These are phyloP conservation scores for Lagopus muta DNA, from an alignment of 2,113 vertebrate genomes.

Conservation along the genomic window DNA sequence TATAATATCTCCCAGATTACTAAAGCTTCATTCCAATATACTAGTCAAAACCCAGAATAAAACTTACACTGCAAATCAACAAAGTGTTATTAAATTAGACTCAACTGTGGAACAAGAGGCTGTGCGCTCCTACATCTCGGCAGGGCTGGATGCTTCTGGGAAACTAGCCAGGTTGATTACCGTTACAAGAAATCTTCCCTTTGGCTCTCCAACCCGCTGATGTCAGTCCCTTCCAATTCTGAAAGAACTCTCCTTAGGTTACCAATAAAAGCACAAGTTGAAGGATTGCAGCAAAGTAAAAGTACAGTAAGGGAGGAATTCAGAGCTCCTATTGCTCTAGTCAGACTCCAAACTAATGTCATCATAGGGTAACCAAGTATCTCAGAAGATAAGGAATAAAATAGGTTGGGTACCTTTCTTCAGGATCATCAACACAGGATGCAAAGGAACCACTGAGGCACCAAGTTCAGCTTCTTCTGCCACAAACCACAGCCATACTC, in stretches of 20 bases:
- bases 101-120: not conserved
- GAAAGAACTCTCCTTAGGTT: not conserved
- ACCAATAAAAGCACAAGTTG: not conserved
- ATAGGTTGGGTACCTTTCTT: not conserved
- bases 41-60: not conserved
- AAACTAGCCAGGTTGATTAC: constrained; percentile 53
- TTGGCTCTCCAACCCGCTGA: constrained; percentile 21
- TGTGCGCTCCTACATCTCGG: not conserved
- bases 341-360: not conserved
- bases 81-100: not conserved
- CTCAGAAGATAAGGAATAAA: not conserved
- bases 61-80: not conserved
- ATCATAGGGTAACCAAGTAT: not conserved
- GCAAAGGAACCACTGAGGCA: not conserved
- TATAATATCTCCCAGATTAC: not conserved
- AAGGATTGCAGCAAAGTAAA: not conserved
- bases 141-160: constrained; percentile 25
- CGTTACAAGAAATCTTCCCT: constrained; percentile 53
- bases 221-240: constrained; percentile 20
- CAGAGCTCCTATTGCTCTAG: not conserved
- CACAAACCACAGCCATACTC: not conserved
- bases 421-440: not conserved
- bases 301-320: not conserved
- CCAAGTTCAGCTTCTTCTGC: not conserved
- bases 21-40: not conserved